Conservation (phyloP, 2,888 invertebrate genomes). For the Uropetala carovei region DNA sequence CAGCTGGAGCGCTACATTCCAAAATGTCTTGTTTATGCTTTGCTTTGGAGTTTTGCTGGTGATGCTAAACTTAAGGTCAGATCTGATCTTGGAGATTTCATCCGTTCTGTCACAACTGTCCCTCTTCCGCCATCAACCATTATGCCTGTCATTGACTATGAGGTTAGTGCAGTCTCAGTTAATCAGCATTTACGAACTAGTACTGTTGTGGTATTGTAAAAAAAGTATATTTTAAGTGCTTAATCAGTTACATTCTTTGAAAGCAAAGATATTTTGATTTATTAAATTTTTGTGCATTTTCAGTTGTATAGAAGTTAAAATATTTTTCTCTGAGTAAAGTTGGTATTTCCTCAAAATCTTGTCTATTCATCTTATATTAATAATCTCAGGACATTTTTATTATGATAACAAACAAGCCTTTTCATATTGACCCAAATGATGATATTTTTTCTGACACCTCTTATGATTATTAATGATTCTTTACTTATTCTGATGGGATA, state of each 20-base stretch:
- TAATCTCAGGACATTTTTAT: too few relatives aligned
- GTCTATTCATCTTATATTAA: too few relatives aligned
- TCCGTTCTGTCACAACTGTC: constrained; percentile 95
- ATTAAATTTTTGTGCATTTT: neutral
- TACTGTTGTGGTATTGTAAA: too few relatives aligned
- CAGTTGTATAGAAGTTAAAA: neutral
- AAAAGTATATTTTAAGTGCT: too few relatives aligned
- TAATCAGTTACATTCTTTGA: neutral
- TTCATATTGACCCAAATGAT: too few relatives aligned
- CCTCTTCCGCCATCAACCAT: constrained; percentile 89
- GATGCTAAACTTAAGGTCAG: constrained; percentile 98
- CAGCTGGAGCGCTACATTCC: constrained; percentile 96
- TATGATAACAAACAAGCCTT: too few relatives aligned
- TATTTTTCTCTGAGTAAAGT: too few relatives aligned
- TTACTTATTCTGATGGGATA: too few relatives aligned
- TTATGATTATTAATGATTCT: too few relatives aligned
- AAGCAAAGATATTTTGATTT: neutral
- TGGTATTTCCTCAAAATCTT: too few relatives aligned
- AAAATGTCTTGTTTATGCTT: constrained; percentile 93
- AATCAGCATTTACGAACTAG: neutral
- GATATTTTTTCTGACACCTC: too few relatives aligned
- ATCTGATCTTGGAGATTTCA: constrained; percentile 96
- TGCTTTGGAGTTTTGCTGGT: constrained; percentile 98
- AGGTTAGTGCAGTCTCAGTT: constrained; percentile 78
- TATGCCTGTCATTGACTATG: constrained; percentile 95